Evolutionary conservation across 2,797 vertebrate species (phyloP), one percentile per base, ranked within the genome.

Genomic region (Rhyacichthys aspro): DNA sequence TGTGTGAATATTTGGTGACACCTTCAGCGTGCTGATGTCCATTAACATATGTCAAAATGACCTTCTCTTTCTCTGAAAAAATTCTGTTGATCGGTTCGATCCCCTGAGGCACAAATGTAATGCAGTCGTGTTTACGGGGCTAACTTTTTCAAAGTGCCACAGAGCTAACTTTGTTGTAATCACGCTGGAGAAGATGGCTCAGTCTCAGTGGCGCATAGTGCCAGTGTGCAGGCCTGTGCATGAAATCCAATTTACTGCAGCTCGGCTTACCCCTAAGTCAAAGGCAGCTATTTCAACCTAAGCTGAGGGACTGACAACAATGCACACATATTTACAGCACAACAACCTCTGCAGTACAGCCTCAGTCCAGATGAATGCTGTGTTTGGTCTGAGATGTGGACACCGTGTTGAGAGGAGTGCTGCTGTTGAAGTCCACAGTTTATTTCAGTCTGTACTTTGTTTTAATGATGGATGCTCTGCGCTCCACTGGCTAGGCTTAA

Each of bases 231-330:
- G 82, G 84, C 79, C 85, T 72, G 78, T 80, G 81, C 86, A 72
- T 85, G 82, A 88, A 88, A 89, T 88, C 83, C 81, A 87, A 83
- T 91, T 90, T 89, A 85, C 85, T 84, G 83, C 81, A 81, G 83
- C 82, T 78, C 78, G 68, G 81, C 86, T 88, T 78, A 83, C 76
- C 84, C 88, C 79, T 72, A 69, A 86, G 83, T 88, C 79, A 86
- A 79, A 85, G 70, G 78, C 74, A 72, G 81, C 73, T 74, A 72
- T 82, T 83, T 79, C 71, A 79, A 79, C 82, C 77, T 38, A 74
- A 66, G 81, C 58, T 15, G 32, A 63, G 69, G 72, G 63, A 79
- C 62, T 67, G 23, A 60, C 45, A 2, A 68, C 67, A 33, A 60
- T 23, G 68, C 53, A 53, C 55, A 63, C 61, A 62, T 64, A 9